Evolutionary conservation across 2,113 vertebrate genomes (phyloP).

Genomic region (Alethe castanea): DNA sequence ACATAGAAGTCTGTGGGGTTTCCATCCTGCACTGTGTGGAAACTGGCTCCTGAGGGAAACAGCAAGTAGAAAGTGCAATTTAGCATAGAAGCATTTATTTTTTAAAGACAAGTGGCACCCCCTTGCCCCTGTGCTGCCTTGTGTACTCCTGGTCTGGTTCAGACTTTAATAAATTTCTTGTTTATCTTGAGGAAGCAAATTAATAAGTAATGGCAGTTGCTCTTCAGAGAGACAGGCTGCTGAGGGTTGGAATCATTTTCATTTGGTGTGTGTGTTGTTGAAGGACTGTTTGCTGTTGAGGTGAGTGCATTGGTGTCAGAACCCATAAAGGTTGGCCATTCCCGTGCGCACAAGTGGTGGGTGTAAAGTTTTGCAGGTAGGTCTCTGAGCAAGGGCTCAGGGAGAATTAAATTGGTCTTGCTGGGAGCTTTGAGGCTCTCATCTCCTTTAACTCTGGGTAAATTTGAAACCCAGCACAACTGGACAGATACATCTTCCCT

Average conservation of each 20-base stretch:
- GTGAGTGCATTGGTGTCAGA: rapidly evolving
- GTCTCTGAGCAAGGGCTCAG: background rate
- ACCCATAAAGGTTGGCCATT: rapidly evolving
- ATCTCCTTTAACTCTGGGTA: background rate
- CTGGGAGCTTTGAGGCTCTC: background rate
- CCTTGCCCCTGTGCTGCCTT: background rate
- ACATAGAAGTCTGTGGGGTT: background rate
- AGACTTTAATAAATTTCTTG: background rate
- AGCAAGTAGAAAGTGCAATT: background rate
- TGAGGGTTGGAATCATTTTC: background rate
- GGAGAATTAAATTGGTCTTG: background rate
- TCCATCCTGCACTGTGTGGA: background rate
- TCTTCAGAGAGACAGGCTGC: background rate
- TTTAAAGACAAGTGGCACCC: background rate
- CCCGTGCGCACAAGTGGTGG: background rate
- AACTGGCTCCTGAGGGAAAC: background rate
- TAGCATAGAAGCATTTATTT: background rate
- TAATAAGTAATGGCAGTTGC: background rate
- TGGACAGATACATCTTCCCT: background rate
- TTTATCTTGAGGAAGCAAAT: constrained; percentile 21
- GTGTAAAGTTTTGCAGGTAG: background rate
- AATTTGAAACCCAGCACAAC: background rate
- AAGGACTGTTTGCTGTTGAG: background rate
- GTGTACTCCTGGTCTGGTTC: background rate
- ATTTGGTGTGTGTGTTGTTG: background rate